These are phyloP conservation scores for Aricia agestis DNA, from an alignment of 1,140 invertebrate species.

Conservation along the genomic window DNA sequence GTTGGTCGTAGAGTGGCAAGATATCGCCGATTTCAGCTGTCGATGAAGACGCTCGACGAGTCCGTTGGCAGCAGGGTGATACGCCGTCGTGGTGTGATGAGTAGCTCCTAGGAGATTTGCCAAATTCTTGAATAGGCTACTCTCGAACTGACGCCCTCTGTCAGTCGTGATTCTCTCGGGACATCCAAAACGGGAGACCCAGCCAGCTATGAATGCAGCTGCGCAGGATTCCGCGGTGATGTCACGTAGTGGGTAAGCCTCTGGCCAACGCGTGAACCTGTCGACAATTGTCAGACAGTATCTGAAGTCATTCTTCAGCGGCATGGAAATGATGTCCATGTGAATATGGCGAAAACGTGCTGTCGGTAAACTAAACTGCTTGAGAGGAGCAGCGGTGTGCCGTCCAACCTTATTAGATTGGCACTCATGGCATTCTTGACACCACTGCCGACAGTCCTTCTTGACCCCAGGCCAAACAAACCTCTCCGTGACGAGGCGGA, in stretches of 20 bases:
- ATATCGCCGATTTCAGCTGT: too few relatives aligned
- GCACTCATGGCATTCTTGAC: slow-evolving; percentile 37
- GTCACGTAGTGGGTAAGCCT: slow-evolving; percentile 23
- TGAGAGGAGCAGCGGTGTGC: slow-evolving; percentile 16
- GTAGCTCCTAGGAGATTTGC: neutral
- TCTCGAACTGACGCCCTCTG: slow-evolving; percentile 25
- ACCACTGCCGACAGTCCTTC: slow-evolving; percentile 40
- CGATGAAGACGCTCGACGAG: too few relatives aligned
- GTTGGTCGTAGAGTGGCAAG: too few relatives aligned
- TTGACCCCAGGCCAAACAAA: slow-evolving; percentile 57
- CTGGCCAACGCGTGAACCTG: slow-evolving; percentile 42
- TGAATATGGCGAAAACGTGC: slow-evolving; percentile 31
- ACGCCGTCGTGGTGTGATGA: too few relatives aligned
- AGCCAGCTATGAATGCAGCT: slow-evolving; percentile 12
- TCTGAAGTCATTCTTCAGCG: slow-evolving; percentile 35
- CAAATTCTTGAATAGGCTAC: slow-evolving; percentile 2
- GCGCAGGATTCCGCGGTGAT: slow-evolving; percentile 25
- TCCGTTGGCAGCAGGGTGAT: too few relatives aligned
- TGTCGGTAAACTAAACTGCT: neutral
- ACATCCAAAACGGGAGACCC: slow-evolving; percentile 15
- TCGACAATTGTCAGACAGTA: slow-evolving; percentile 44
- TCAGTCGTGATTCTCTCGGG: slow-evolving; percentile 23
- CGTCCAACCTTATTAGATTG: slow-evolving; percentile 29
- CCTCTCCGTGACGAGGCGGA: slow-evolving; percentile 34
- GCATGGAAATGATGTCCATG: slow-evolving; percentile 50